Evolutionary conservation across 2,113 vertebrate genomes (phyloP).

Genomic region (Alces alces): DNA sequence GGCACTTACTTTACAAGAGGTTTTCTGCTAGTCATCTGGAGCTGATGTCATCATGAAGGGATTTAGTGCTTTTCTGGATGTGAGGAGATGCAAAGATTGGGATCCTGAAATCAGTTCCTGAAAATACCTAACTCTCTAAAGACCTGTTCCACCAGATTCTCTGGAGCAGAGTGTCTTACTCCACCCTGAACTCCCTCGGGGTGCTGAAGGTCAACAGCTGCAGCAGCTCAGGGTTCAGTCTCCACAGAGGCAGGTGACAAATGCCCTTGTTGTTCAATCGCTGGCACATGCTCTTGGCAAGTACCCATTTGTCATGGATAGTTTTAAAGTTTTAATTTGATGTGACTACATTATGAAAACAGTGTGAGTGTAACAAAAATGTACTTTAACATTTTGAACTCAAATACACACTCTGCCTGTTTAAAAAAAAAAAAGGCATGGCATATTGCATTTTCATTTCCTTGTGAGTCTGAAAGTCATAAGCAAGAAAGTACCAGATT

Average conservation of each 20-base stretch:
- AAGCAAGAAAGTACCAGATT: not conserved
- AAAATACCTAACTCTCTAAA: not conserved
- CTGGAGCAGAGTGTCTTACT: not conserved
- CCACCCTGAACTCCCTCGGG: not conserved
- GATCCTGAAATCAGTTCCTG: not conserved
- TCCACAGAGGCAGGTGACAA: not conserved
- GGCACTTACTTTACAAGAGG: not conserved
- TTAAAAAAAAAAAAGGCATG: too few relatives aligned
- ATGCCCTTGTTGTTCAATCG: fast-evolving
- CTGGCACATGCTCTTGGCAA: not conserved
- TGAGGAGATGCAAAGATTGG: not conserved
- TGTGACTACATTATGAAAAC: not conserved
- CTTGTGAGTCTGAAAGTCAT: not conserved
- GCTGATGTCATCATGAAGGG: not conserved
- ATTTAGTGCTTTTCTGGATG: not conserved
- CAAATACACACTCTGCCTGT: not conserved
- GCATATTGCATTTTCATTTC: not conserved
- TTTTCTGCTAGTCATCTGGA: not conserved
- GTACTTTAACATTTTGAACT: not conserved
- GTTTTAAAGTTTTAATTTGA: not conserved
- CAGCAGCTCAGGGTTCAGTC: not conserved
- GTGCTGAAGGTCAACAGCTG: not conserved
- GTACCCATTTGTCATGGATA: not conserved
- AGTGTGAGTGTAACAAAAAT: not conserved
- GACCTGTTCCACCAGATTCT: not conserved